A percentile compares a stretch with the other conserved stretches of the same genome.
phyloP scores from a whole-genome alignment of 2,888 invertebrate species.

The Coleophora flavipennella region DNA sequence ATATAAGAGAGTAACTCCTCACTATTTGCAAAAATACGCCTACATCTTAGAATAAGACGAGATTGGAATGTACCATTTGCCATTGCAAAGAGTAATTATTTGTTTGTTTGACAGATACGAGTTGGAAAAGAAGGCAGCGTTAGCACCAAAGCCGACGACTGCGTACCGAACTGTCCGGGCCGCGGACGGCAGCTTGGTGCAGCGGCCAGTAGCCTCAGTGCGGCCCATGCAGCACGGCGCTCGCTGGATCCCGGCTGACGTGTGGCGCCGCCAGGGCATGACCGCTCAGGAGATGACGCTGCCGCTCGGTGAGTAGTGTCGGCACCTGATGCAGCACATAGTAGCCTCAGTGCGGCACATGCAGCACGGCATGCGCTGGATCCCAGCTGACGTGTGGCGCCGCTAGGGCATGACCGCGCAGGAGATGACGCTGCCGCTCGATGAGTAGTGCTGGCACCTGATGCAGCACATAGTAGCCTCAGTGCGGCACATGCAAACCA shows the following conservation, averaged over 20 bases:
- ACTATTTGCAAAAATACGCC: no score
- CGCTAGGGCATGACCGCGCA: conserved; percentile 95
- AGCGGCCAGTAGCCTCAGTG: conserved; percentile 79
- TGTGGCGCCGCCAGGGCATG: conserved; percentile 95
- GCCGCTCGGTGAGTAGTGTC: conserved; percentile 76
- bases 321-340: no score
- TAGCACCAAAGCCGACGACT: conserved; percentile 72
- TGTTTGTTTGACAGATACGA: no score
- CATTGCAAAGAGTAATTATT: no score
- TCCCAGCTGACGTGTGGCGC: conserved; percentile 92
- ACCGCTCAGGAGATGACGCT: conserved; percentile 95
- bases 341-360: conserved; percentile 85
- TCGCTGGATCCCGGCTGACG: conserved; percentile 90
- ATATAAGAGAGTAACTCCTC: no score
- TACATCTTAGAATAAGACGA: no score
- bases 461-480: no score
- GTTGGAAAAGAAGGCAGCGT: conserved; percentile 90
- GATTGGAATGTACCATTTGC: no score
- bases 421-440: conserved; percentile 92
- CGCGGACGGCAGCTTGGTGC: conserved; percentile 76
- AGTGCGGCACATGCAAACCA: no score
- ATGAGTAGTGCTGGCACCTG: conserved; percentile 40
- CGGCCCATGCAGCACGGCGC: conserved; percentile 87
- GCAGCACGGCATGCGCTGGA: conserved; percentile 85
- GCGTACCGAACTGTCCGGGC: conserved; percentile 77